phyloP scores from a whole-genome alignment of 2,797 vertebrate genomes.

The Gallinago stenura region DNA sequence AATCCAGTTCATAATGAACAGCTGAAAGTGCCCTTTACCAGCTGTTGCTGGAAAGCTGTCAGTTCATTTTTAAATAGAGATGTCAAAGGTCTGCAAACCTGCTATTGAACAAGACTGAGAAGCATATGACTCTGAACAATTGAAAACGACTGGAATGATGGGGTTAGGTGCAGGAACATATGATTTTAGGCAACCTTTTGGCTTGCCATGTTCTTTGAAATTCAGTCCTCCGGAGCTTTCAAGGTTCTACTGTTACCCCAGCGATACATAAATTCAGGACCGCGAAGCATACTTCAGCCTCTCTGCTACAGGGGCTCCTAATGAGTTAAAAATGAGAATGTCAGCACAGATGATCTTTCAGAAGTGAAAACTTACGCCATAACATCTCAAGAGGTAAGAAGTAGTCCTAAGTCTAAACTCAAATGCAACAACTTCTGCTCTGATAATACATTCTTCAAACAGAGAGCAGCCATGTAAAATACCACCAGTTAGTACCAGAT shows the following conservation, averaged over 20 bases:
- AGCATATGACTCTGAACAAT: constrained; percentile 58
- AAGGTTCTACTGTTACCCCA: constrained; percentile 7
- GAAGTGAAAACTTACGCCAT: constrained; percentile 2
- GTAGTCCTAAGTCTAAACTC: background rate
- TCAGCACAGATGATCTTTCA: background rate
- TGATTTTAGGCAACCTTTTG: constrained; percentile 61
- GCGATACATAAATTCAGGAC: background rate
- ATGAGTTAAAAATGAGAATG: constrained; percentile 36
- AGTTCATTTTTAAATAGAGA: constrained; percentile 45
- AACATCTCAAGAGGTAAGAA: background rate
- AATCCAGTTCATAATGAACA: constrained; percentile 17
- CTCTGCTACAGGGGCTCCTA: background rate
- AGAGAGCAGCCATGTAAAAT: background rate
- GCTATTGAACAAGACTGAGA: constrained; percentile 52
- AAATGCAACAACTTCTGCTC: background rate
- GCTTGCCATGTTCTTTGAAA: constrained; percentile 46
- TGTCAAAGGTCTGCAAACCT: constrained; percentile 70
- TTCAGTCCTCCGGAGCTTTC: constrained; percentile 6
- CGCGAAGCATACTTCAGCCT: constrained; percentile 7
- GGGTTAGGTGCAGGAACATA: constrained; percentile 40
- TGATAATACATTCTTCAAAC: background rate
- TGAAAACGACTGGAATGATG: constrained; percentile 53
- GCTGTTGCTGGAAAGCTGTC: constrained; percentile 43
- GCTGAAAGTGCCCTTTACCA: constrained; percentile 12
- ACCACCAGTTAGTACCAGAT: background rate